Conservation (phyloP, 2,888 invertebrate genomes). For the Sinodicranocentrus sp. region DNA sequence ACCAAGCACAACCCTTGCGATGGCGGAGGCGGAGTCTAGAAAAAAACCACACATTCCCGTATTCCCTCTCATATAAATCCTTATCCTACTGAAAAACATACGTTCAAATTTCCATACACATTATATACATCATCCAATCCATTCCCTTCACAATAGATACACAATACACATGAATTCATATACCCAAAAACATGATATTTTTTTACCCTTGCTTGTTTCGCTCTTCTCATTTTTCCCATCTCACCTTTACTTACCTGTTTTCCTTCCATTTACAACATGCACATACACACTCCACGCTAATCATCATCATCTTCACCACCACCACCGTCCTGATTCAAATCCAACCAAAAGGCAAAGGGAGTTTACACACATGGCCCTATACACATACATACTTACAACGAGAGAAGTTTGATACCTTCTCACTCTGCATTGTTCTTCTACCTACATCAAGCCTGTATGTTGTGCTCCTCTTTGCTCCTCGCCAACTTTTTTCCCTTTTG, state of each 20-base stretch:
- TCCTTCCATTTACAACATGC: no score
- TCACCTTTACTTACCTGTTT: conserved; percentile 56
- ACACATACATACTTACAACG: conserved; percentile 9
- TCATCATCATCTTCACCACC: conserved; percentile 10
- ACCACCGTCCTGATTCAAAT: conserved; percentile 7
- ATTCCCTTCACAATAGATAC: neutral
- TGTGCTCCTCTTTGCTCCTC: neutral
- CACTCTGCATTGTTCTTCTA: conserved; percentile 40
- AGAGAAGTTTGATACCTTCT: conserved; percentile 42
- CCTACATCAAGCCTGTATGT: conserved; percentile 34
- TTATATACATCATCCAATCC: conserved; percentile 3
- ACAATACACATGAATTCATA: conserved; percentile 1
- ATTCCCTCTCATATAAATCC: conserved; percentile 35
- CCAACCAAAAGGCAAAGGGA: conserved; percentile 3
- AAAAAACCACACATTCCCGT: conserved; percentile 62
- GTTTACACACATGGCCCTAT: neutral
- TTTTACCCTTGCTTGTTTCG: conserved; percentile 28
- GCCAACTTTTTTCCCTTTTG: conserved; percentile 30
- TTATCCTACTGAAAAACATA: neutral
- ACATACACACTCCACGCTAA: conserved; percentile 29
- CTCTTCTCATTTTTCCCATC: conserved; percentile 17
- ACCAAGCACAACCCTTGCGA: conserved; percentile 59
- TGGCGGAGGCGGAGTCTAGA: conserved; percentile 59
- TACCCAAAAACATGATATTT: conserved; percentile 21
- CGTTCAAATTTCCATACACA: conserved; percentile 20